These are phyloP conservation scores for Rhabdomys pumilio DNA, from an alignment of 2,797 vertebrate species.

Conservation along the genomic window DNA sequence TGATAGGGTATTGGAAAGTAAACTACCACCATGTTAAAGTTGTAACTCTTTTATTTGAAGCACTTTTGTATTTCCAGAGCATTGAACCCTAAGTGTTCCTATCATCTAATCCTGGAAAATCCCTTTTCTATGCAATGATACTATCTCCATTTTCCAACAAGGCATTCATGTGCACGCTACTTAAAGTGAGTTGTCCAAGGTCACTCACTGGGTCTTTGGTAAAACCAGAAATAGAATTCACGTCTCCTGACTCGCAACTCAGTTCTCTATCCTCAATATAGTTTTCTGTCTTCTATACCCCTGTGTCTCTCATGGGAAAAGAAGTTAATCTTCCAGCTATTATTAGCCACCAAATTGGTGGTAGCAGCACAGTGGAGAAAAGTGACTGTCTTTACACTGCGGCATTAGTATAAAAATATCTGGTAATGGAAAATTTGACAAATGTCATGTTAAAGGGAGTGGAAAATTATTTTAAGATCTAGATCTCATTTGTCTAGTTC, in stretches of 20 bases:
- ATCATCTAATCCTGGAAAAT: slow-evolving; percentile 69
- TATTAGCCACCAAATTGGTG: slow-evolving; percentile 87
- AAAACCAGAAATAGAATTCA: slow-evolving; percentile 83
- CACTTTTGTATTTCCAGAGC: slow-evolving; percentile 61
- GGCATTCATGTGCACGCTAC: slow-evolving; percentile 53
- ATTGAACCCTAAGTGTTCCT: slow-evolving; percentile 55
- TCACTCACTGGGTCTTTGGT: slow-evolving; percentile 77
- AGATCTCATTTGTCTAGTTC: slow-evolving; percentile 84
- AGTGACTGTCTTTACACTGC: slow-evolving; percentile 80
- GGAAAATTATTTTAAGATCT: slow-evolving; percentile 87
- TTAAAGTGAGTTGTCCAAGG: slow-evolving; percentile 82
- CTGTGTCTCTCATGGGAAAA: slow-evolving; percentile 86
- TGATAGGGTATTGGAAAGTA: slow-evolving; percentile 60
- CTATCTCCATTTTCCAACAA: background rate
- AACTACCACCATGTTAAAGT: slow-evolving; percentile 32
- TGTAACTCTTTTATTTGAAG: slow-evolving; percentile 14
- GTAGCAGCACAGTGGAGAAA: slow-evolving; percentile 85
- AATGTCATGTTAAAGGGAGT: slow-evolving; percentile 85
- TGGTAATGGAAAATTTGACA: slow-evolving; percentile 84
- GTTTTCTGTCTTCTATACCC: slow-evolving; percentile 85
- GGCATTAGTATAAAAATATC: slow-evolving; percentile 81
- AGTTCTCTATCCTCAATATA: slow-evolving; percentile 80
- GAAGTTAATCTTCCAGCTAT: slow-evolving; percentile 87
- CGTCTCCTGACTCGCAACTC: slow-evolving; percentile 84
- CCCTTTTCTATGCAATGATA: slow-evolving; percentile 4